Evolutionary conservation across 2,797 vertebrate genomes (phyloP), one percentile per base, ranked within the genome.

Genomic region (Muscicapa comitata): DNA sequence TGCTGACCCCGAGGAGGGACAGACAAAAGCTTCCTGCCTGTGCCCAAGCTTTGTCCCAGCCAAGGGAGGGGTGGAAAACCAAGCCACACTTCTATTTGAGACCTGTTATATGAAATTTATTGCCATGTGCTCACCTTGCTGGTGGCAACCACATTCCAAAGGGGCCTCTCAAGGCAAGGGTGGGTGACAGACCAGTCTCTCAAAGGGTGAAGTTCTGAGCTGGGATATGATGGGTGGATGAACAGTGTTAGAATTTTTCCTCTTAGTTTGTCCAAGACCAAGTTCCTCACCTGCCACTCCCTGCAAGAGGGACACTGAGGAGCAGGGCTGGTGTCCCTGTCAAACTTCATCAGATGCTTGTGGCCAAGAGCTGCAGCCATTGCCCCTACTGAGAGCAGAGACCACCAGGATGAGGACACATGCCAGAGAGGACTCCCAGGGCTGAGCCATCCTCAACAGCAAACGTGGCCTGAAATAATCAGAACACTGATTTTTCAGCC

Each of bases 341-440:
- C 54, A 66, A 37, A 31, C 43, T 48, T 31, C 33, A 14, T 31
- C 17, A 26, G 45, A 31, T 72, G 20, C 78, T 70, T 10, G 25
- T 7, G 9, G 18, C 20, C 71, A 53, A 45, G 51, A 92, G 42
- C n/a, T 82, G 38, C 29, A 80, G 40, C 43, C 72, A 59, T 4
- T 42, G 51, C 6, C 43, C 21, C 35, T 48, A 1, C 11, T 23
- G 40, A 51, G 51, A 28, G n/a, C 43, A 72, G 63, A 72, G 29
- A 59, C 7, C 53, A 35, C 25, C 33, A 55, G 25, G 8, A 28
- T 15, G 19, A 16, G 50, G 19, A 66, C 42, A 26, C 0, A 0
- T 24, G 10, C 28, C 53, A 51, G 28, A 10, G 13, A 59, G 40
- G 3, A 15, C 13, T 51, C 38, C 35, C 61, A 63, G 37, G 37